Conservation (phyloP, 2,113 vertebrate species). For the Passer montanus region DNA sequence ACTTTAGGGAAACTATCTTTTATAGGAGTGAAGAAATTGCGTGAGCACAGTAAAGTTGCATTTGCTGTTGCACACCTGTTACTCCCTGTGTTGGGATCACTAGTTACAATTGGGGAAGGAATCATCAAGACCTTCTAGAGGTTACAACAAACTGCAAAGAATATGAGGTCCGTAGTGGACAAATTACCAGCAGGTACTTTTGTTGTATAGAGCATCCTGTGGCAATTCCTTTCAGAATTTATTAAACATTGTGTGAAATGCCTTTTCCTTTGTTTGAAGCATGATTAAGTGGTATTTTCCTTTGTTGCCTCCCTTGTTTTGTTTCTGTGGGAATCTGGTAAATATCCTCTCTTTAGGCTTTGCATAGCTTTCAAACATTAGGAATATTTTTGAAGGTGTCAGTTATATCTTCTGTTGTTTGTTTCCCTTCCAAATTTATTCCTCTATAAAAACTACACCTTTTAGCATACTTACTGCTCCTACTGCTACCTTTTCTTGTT, state of each 20-base stretch:
- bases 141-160: not conserved
- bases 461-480: not conserved
- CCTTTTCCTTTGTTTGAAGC: not conserved
- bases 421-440: not conserved
- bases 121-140: not conserved
- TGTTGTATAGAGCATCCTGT: not conserved
- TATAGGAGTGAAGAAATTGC: not conserved
- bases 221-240: not conserved
- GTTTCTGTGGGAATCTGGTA: not conserved
- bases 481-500: not conserved
- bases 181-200: conserved; percentile 1
- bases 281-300: not conserved
- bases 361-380: not conserved
- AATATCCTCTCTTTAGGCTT: not conserved
- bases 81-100: not conserved
- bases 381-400: not conserved
- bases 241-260: not conserved
- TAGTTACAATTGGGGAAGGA: not conserved
- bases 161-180: not conserved
- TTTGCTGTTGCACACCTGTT: not conserved
- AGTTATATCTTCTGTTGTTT: rapidly evolving
- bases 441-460: not conserved
- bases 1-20: not conserved
- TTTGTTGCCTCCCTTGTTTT: not conserved
- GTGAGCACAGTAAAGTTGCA: not conserved